Base-by-base conservation (phyloP, 2,888 invertebrate genomes). In the Linyphia triangularis region DNA sequence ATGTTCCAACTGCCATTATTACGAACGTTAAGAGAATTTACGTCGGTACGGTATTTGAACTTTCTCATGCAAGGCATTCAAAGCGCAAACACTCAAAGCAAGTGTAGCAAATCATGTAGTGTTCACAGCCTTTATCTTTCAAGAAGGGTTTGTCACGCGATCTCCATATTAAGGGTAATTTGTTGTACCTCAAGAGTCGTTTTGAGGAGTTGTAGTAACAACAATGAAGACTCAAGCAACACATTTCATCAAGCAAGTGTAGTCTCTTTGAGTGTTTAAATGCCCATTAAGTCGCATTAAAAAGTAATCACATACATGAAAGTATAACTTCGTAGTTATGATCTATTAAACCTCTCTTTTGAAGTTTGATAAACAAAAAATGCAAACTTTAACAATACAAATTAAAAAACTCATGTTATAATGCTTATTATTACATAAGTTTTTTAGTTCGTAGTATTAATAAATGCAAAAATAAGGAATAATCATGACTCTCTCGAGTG, bases 151-250 rank as follows among this genome's bases (percentile, higher is more conserved):
- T 24, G 65, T 63, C 83, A 83, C 83, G 83, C 83, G 72, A 83
- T 73, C 63, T 83, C 43, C 83, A 63, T 72, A 83, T 83, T 83
- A 83, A 24, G 28, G 51, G 72, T 73, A 83, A 83, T 83, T 83
- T 73, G 73, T 43, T 83, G 72, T 61, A 65, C 61, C 40, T 19
- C 43, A 67, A 81, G 83, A 72, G 73, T 83, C 83, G 63, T 83
- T 83, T 83, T 30, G n/a, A 40, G 40, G 61, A 5, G 22, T 61
- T 37, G 70, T 40, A 40, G 65, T 43, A 22, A n/a, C 30, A 57
- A 40, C 40, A 33, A 59, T 43, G 59, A 61, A 70, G 51, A 33
- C 51, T 24, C 19, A 69, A 59, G 33, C 65, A 73, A 65, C 83
- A n/a, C 24, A 61, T 73, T 73, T 83, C 83, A 83, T 83, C 83